These are phyloP conservation scores for Nomada fucata DNA, from an alignment of 2,888 invertebrate species.

Conservation along the genomic window DNA sequence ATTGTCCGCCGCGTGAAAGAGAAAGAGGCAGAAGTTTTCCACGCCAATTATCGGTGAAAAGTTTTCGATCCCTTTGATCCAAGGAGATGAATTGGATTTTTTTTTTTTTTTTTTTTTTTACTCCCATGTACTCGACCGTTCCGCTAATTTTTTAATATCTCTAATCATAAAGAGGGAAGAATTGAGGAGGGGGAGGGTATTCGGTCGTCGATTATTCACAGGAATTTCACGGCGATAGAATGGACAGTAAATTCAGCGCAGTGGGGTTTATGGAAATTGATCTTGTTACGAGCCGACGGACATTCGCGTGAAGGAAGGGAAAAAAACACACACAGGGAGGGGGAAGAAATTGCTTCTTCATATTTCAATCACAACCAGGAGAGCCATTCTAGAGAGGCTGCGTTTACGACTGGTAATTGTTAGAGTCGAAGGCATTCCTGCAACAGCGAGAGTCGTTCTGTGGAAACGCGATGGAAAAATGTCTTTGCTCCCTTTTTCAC, in stretches of 20 bases:
- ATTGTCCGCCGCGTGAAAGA: neutral
- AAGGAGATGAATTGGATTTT: slow-evolving; percentile 9
- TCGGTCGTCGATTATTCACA: too few relatives aligned
- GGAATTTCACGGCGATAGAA: too few relatives aligned
- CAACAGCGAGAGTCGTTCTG: slow-evolving; percentile 67
- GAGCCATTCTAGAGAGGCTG: slow-evolving; percentile 52
- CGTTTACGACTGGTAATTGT: slow-evolving; percentile 82
- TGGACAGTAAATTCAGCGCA: too few relatives aligned
- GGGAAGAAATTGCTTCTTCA: slow-evolving; percentile 72
- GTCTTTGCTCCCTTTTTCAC: slow-evolving; percentile 57
- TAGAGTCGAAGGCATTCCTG: slow-evolving; percentile 73
- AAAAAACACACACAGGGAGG: neutral
- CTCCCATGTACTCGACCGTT: neutral
- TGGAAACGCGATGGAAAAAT: slow-evolving; percentile 78
- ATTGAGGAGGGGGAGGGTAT: neutral
- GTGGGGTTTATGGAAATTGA: neutral
- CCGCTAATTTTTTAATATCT: too few relatives aligned
- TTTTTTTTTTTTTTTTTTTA: neutral
- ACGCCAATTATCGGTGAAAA: slow-evolving; percentile 32
- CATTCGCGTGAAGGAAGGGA: neutral
- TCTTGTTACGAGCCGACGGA: neutral
- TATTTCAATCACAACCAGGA: slow-evolving; percentile 78
- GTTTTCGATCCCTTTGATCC: slow-evolving; percentile 9
- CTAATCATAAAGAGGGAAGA: neutral
- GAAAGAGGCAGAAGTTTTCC: slow-evolving; percentile 23